A percentile compares a stretch with the other conserved stretches of the same genome.
Conservation (phyloP, 2,888 invertebrate species). For the Hipparchia semele region DNA sequence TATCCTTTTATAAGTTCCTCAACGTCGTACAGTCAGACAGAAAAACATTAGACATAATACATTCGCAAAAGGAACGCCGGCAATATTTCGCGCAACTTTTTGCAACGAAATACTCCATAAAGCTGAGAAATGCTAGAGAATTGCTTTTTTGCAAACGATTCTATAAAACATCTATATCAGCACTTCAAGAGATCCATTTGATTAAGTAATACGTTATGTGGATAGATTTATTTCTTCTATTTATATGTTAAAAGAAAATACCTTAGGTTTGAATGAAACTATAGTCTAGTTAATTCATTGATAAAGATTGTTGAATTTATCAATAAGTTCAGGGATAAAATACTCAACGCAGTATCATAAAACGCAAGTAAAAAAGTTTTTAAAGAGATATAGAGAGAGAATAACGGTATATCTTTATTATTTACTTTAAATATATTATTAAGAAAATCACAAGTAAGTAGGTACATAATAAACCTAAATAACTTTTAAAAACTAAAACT, state of each 20-base stretch:
- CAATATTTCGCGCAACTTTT: conserved; percentile 16
- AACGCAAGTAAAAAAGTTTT: no score
- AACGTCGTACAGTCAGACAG: conserved; percentile 26
- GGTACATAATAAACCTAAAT: no score
- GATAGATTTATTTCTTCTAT: not conserved
- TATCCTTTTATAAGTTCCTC: conserved; percentile 25
- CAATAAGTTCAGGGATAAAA: no score
- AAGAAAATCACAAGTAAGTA: no score
- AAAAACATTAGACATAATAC: conserved; percentile 17
- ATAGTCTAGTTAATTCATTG: not conserved
- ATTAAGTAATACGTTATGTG: not conserved
- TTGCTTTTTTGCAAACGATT: conserved; percentile 7
- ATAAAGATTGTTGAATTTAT: no score
- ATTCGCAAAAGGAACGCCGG: conserved; percentile 4
- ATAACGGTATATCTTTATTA: no score
- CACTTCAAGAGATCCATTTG: not conserved
- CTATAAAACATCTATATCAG: not conserved
- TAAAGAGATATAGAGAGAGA: no score
- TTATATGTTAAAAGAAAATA: no score
- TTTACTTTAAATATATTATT: no score
- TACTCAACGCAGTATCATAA: no score
- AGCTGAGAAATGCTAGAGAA: not conserved
- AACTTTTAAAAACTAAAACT: no score
- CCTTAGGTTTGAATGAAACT: no score
- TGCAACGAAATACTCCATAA: conserved; percentile 3